Base-by-base conservation (phyloP, 2,113 vertebrate species). In the Atractosteus spatula region DNA sequence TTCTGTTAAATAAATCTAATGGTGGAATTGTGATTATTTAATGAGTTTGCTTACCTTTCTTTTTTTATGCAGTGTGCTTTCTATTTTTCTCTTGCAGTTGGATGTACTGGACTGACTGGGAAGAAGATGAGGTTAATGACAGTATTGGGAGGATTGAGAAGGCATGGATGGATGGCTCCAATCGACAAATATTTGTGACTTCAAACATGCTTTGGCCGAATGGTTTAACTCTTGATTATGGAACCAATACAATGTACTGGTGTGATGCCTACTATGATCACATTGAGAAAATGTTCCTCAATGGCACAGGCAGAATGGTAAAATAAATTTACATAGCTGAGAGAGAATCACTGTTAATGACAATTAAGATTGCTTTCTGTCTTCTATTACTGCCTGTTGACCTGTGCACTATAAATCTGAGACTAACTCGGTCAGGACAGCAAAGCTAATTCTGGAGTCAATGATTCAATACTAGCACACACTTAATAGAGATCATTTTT, bases 81-180 rank as follows among this genome's bases (percentile, higher is more conserved):
- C 29, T 68, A 56, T 76, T 74, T 29, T 1, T 29, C 29, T 29
- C 43, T 82, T 75, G 10, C 76, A 99, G 97, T 67, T 99, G 96
- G 97, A 99, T 99, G 97, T 99, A 99, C 71, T 99, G 97, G 97
- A 99, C 97, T 42, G 97, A 99, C 89, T 99, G 97, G 97, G 96
- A 99, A 76, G 97, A 99, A 81, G 97, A 99, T 85, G 95, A 98
- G 76, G 93, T 98, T 77, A 96, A 97, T 70, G 96, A 95, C 93
- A 98, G 94, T 78, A 95, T 97, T 66, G 97, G 97, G 76, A 92
- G 97, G 83, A 99, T 99, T 68, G 97, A 99, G 84, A 97, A 94
- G 84, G 95, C 97, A 74, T 99, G 97, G 97, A 99, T 99, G 97
- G 93, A 98, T 0, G 97, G 97, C 71, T 91, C 92, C 75, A 93